These are phyloP conservation scores for Julus scanicus DNA, from an alignment of 2,888 invertebrate species.

Conservation along the genomic window DNA sequence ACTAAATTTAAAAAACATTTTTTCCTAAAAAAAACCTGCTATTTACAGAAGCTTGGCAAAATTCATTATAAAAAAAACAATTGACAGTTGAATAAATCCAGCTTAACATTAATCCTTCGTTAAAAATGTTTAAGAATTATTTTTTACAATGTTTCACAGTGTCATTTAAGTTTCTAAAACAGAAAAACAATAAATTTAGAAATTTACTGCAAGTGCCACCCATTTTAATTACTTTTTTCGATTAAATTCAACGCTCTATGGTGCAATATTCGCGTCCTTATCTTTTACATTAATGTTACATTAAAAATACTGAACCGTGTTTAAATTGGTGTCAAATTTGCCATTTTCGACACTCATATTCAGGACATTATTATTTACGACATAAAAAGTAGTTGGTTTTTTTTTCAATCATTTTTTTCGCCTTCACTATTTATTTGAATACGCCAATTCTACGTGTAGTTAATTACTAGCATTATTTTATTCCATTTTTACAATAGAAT, in stretches of 20 bases:
- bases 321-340: not conserved
- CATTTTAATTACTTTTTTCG: not conserved
- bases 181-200: not conserved
- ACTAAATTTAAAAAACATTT: not conserved
- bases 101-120: too few relatives aligned
- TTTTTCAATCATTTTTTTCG: not conserved
- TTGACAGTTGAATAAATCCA: not conserved
- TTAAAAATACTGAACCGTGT: not conserved
- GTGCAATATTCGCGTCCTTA: too few relatives aligned
- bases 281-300: not conserved
- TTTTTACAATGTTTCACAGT: too few relatives aligned
- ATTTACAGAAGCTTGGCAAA: too few relatives aligned
- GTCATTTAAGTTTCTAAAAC: not conserved
- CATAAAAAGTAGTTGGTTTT: not conserved
- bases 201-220: not conserved
- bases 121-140: too few relatives aligned
- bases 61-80: not conserved
- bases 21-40: not conserved
- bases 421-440: not conserved
- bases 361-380: conserved; percentile 16
- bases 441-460: not conserved
- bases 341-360: conserved; percentile 12
- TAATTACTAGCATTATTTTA: conserved; percentile 29
- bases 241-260: too few relatives aligned
- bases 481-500: not conserved